Evolutionary conservation across 2,888 invertebrate species (phyloP).

Genomic region (Apodemia mormo): DNA sequence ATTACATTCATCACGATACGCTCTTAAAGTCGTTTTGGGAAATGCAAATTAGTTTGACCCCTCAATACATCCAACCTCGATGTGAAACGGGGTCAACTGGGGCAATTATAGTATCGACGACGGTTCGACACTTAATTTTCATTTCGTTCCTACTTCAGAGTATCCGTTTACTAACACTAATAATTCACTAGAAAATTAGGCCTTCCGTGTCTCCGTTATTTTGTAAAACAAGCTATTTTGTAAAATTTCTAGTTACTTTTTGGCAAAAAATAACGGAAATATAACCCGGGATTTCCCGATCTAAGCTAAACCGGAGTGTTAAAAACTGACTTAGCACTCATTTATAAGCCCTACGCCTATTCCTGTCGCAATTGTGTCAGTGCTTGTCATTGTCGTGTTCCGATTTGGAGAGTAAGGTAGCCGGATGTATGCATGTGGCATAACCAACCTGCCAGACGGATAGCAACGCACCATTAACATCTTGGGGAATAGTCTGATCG

Average conservation of each 20-base stretch:
- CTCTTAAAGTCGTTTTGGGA: background rate
- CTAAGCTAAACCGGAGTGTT: too few species aligned
- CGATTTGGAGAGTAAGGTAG: too few species aligned
- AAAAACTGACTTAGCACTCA: too few species aligned
- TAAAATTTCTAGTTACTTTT: background rate
- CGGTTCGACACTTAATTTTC: constrained; percentile 8
- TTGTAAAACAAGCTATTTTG: background rate
- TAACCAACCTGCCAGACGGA: too few species aligned
- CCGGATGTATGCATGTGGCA: too few species aligned
- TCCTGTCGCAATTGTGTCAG: too few species aligned
- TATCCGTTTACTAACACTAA: background rate
- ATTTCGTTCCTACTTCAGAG: background rate
- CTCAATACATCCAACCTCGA: background rate
- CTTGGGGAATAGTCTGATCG: too few species aligned
- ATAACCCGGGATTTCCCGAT: too few species aligned
- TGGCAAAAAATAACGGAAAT: too few species aligned
- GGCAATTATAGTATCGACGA: constrained; percentile 8
- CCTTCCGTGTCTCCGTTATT: background rate
- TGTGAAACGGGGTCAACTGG: constrained; percentile 5
- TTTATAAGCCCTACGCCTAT: too few species aligned
- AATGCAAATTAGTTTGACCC: constrained; percentile 3
- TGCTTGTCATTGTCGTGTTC: too few species aligned
- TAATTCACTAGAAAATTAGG: background rate
- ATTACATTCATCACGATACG: background rate
- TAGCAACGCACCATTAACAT: too few species aligned